Evolutionary conservation across 2,888 invertebrate species (phyloP).

Genomic region (Perdita meconis): DNA sequence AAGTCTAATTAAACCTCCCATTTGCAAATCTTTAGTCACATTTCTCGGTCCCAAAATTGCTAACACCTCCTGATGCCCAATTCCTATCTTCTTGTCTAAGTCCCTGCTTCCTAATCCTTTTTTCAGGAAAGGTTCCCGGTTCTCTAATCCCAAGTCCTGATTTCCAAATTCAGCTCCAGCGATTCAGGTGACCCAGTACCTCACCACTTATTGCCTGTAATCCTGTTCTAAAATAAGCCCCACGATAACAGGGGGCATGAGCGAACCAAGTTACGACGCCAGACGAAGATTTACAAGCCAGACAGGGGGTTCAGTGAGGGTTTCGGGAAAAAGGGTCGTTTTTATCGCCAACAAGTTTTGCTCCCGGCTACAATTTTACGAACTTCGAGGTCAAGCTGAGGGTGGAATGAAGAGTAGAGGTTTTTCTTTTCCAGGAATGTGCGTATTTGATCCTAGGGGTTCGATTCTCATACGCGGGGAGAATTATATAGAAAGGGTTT

Average conservation of each 20-base stretch:
- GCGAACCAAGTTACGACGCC: constrained; percentile 55
- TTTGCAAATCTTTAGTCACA: too few relatives aligned
- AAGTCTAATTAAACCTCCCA: too few relatives aligned
- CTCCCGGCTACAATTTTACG: constrained; percentile 53
- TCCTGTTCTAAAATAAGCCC: too few relatives aligned
- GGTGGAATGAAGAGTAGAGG: constrained; percentile 18
- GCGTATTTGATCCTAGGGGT: constrained; percentile 53
- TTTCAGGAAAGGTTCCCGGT: too few relatives aligned
- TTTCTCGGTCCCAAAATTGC: too few relatives aligned
- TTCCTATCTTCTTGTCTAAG: too few relatives aligned
- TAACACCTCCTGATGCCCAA: too few relatives aligned
- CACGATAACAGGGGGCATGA: constrained; percentile 71
- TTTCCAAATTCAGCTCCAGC: too few relatives aligned
- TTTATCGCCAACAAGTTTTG: constrained; percentile 60
- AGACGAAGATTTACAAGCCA: constrained; percentile 52
- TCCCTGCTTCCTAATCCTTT: too few relatives aligned
- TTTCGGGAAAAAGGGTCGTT: constrained; percentile 60
- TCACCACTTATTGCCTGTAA: too few relatives aligned
- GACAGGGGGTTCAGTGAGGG: neutral
- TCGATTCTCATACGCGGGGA: constrained; percentile 55
- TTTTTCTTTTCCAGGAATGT: constrained; percentile 43
- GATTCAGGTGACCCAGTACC: too few relatives aligned
- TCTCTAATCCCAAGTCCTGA: too few relatives aligned
- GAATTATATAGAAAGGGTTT: constrained; percentile 14
- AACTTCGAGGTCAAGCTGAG: constrained; percentile 44